Base-by-base conservation (phyloP, 1,140 invertebrate species). In the Lepidurus arcticus region DNA sequence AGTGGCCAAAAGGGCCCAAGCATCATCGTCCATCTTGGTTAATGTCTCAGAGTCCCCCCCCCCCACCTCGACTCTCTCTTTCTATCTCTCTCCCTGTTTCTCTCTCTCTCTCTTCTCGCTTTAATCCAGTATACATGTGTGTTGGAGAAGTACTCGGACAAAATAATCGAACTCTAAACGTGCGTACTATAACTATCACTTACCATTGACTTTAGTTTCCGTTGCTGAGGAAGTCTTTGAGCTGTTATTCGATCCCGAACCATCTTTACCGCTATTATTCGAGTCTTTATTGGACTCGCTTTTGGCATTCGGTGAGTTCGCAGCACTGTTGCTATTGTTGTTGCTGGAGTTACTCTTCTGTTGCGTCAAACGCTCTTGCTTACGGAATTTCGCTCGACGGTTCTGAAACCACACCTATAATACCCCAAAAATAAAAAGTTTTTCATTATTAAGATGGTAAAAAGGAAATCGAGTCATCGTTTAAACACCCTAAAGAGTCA, bases 331-430 rank as follows among this genome's bases (percentile, higher is more conserved):
- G 53, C 53, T 65, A 21, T 65, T 65, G 21, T 65, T 65, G 53
- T 65, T 65, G 53, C 43, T 82, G 1, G 80, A 81, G 47, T 79
- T 80, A 75, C 80, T 80, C 81, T 93, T 93, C 83, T 94, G 92
- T 82, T 93, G 92, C 1, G 92, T 91, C 74, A 93, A 83, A 24
- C 92, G 86, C 85, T 98, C 95, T 83, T 97, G 95, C 86, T 97
- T 97, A 26, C 96, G 88, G 83, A 96, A 95, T 85, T 96, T 97
- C 1, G 94, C 94, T 53, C 95, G 87, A 73, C 95, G 86, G 83
- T 96, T 97, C 87, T 96, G 95, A 84, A 97, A 97, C 95, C 95
- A 96, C 0, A 97, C 94, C 94, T 97, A 87, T 11, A 89, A 85
- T 65, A 80, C 76, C 88, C 80, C 21, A 42, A 44, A 75, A 13